Percentiles rank a stretch among this genome's conserved stretches.
These are phyloP conservation scores for Cyanistes caeruleus DNA, from an alignment of 2,113 vertebrate genomes.

Conservation along the genomic window DNA sequence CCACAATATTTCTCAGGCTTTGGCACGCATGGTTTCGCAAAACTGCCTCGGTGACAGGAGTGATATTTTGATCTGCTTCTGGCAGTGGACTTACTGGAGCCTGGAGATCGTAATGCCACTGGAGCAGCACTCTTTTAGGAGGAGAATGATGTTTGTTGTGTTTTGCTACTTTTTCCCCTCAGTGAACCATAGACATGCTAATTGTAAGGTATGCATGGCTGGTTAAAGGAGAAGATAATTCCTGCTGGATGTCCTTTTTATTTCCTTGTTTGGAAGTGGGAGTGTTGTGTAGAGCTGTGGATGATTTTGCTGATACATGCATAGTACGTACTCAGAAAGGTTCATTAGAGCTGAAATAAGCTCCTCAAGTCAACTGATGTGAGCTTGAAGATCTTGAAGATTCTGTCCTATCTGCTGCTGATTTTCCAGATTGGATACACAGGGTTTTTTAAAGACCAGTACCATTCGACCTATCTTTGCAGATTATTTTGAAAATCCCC, in stretches of 20 bases:
- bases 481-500: not conserved
- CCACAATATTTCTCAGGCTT: not conserved
- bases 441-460: not conserved
- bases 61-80: not conserved
- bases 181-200: not conserved
- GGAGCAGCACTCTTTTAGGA: not conserved
- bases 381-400: not conserved
- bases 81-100: not conserved
- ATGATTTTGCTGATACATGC: not conserved
- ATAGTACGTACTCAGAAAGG: fast-evolving
- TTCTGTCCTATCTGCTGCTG: not conserved
- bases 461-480: not conserved
- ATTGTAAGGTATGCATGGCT: not conserved
- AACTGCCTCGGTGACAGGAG: not conserved
- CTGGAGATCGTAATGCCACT: not conserved
- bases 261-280: not conserved
- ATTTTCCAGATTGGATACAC: not conserved
- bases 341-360: not conserved
- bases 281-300: not conserved
- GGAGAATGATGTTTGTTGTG: not conserved
- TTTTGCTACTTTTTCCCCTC: not conserved
- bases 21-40: not conserved
- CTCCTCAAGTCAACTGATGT: not conserved
- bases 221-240: not conserved
- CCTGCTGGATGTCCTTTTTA: not conserved